Conservation (phyloP, 1,140 invertebrate species). For the Tachypleus tridentatus region DNA sequence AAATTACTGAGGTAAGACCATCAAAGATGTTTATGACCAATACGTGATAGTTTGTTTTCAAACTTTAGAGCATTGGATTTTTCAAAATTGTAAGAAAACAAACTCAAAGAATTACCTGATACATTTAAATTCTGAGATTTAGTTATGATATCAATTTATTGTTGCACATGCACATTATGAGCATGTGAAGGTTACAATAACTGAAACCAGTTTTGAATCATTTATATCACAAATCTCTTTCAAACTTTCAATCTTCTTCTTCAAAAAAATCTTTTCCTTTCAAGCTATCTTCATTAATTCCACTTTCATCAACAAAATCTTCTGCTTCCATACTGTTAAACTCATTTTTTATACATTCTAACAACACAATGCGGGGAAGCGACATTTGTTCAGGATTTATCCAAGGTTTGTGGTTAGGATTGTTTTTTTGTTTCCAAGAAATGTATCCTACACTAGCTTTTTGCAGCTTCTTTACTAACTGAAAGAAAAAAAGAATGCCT, state of each 20-base stretch:
- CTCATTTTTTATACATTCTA: constrained; percentile 33
- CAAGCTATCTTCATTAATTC: not conserved
- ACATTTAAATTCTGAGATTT: too few relatives aligned
- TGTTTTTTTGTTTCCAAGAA: constrained; percentile 62
- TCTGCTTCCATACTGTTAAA: not conserved
- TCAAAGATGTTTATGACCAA: too few relatives aligned
- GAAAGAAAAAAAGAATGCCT: not conserved
- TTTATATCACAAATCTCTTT: too few relatives aligned
- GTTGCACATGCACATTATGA: too few relatives aligned
- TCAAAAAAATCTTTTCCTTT: not conserved
- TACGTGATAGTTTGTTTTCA: too few relatives aligned
- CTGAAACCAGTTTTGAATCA: too few relatives aligned
- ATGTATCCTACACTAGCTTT: constrained; percentile 64
- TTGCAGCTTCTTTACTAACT: constrained; percentile 61
- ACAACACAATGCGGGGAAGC: constrained; percentile 47
- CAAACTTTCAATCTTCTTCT: not conserved
- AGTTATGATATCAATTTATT: too few relatives aligned
- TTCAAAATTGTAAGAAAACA: too few relatives aligned
- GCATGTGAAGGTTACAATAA: too few relatives aligned
- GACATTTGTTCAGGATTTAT: constrained; percentile 66
- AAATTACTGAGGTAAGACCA: too few relatives aligned
- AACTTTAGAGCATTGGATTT: too few relatives aligned
- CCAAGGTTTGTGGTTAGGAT: constrained; percentile 71
- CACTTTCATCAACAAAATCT: constrained; percentile 2
- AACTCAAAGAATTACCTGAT: too few relatives aligned